Conservation (phyloP, 2,797 vertebrate species). For the Buphagus erythrorhynchus region DNA sequence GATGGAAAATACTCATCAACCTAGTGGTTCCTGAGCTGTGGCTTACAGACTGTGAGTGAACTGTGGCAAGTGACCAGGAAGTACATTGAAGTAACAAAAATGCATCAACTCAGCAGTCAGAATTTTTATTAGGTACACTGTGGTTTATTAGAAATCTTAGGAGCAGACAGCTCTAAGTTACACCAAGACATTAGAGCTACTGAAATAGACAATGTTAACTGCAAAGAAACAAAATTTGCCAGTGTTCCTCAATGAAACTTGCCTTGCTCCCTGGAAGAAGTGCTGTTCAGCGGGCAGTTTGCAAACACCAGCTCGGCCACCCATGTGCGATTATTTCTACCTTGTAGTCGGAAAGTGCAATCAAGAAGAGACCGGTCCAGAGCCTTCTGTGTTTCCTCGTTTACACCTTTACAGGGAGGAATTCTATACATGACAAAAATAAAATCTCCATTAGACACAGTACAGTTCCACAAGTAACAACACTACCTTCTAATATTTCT, state of each 20-base stretch:
- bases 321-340: slow-evolving; percentile 98
- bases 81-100: background rate
- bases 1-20: background rate
- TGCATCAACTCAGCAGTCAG: background rate
- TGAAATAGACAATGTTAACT: background rate
- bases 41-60: background rate
- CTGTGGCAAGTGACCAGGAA: background rate
- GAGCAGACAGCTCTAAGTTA: background rate
- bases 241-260: background rate
- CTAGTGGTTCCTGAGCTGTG: background rate
- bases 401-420: slow-evolving; percentile 91
- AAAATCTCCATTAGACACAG: background rate
- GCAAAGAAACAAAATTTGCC: background rate
- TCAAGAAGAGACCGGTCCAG: slow-evolving; percentile 94
- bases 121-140: background rate
- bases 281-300: slow-evolving; percentile 94
- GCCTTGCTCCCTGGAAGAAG: slow-evolving; percentile 95
- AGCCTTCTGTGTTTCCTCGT: slow-evolving; percentile 91
- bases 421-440: slow-evolving; percentile 78
- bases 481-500: background rate
- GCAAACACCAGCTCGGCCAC: slow-evolving; percentile 96
- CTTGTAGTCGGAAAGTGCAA: slow-evolving; percentile 97
- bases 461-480: slow-evolving; percentile 12
- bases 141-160: background rate
- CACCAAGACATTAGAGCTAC: background rate